phyloP scores from a whole-genome alignment of 1,140 invertebrate species.

The Pygmarrhopalites habei region DNA sequence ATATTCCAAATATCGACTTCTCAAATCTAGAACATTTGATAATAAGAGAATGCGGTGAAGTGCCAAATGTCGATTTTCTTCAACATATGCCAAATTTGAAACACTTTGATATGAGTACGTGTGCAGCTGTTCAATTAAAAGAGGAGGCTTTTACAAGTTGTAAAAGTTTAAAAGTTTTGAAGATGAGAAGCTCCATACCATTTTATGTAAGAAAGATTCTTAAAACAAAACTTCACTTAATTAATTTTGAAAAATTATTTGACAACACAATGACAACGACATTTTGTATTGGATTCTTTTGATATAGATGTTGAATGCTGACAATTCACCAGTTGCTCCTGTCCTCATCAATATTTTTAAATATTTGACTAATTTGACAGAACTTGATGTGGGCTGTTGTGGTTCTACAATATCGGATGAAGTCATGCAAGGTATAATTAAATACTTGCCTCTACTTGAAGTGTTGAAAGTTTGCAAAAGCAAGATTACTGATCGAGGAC shows the following conservation, averaged over 20 bases:
- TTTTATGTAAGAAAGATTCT: slow-evolving; percentile 18
- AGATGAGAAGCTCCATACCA: slow-evolving; percentile 15
- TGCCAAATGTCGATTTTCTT: slow-evolving; percentile 10
- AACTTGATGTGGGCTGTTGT: slow-evolving; percentile 16
- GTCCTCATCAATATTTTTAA: neutral
- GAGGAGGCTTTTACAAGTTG: neutral
- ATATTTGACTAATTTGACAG: neutral
- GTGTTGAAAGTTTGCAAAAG: slow-evolving; percentile 11
- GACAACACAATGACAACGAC: no score
- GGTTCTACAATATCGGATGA: slow-evolving; percentile 8
- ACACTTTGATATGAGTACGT: slow-evolving; percentile 13
- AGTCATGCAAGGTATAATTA: slow-evolving; percentile 12
- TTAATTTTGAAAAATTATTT: slow-evolving; percentile 1
- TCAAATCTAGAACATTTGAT: slow-evolving; percentile 4
- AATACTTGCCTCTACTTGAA: neutral
- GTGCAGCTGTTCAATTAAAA: neutral
- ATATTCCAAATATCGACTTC: neutral
- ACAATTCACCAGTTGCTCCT: neutral
- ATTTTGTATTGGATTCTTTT: no score
- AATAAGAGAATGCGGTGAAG: slow-evolving; percentile 7
- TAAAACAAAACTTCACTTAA: neutral
- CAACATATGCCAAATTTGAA: slow-evolving; percentile 2
- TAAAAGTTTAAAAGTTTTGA: slow-evolving; percentile 14
- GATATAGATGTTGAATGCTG: neutral
- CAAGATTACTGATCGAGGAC: slow-evolving; percentile 15